Conservation (phyloP, 2,113 vertebrate species). For the Rana temporaria region DNA sequence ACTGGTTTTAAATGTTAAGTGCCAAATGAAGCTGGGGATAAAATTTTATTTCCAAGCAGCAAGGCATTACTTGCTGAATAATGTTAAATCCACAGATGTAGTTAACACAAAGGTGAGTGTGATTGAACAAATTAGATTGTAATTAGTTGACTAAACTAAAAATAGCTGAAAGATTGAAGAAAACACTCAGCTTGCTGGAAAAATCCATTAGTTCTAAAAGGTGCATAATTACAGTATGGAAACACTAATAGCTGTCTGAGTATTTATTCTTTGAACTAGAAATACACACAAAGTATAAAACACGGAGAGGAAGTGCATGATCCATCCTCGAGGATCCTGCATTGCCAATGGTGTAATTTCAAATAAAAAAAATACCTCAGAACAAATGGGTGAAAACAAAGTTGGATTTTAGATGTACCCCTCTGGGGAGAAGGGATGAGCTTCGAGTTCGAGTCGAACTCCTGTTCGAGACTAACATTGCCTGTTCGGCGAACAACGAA, state of each 20-base stretch:
- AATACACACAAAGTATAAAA: conserved; percentile 11
- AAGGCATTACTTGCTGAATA: conserved; percentile 3
- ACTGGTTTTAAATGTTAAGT: not conserved
- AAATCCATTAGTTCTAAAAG: conserved; percentile 45
- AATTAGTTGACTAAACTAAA: not conserved
- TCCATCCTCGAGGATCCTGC: not conserved
- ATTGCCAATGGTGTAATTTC: not conserved
- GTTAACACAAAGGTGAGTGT: conserved; percentile 19
- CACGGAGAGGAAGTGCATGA: not conserved
- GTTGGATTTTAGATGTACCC: too few relatives aligned
- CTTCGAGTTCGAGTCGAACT: too few relatives aligned
- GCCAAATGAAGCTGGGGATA: not conserved
- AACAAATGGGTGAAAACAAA: not conserved
- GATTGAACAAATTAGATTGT: conserved; percentile 10
- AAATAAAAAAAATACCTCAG: too few relatives aligned
- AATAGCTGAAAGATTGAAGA: not conserved
- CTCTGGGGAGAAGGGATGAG: too few relatives aligned
- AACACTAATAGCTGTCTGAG: not conserved
- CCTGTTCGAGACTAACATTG: too few relatives aligned
- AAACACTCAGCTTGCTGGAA: not conserved
- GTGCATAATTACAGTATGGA: conserved; percentile 39
- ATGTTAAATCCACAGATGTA: conserved; percentile 9
- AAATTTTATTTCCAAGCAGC: conserved; percentile 9
- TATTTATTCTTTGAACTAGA: conserved; percentile 28
- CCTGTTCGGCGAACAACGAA: too few relatives aligned